Evolutionary conservation across 2,797 vertebrate species (phyloP).

Genomic region (Pipistrellus pipistrellus): DNA sequence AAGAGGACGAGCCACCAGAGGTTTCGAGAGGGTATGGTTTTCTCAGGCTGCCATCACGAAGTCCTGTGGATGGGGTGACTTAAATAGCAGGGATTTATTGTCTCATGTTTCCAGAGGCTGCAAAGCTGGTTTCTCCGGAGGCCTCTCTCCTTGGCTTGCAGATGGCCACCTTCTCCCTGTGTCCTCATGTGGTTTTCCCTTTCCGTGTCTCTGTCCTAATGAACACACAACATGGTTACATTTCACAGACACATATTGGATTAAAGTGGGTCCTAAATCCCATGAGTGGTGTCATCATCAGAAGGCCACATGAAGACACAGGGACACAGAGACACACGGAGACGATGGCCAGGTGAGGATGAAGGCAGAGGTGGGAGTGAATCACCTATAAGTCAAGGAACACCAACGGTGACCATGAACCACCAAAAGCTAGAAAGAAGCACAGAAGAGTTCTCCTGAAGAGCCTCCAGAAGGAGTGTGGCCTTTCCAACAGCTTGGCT

Average conservation of each 20-base stretch:
- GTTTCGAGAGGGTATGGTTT: background rate
- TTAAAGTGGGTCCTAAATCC: background rate
- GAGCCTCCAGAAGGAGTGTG: background rate
- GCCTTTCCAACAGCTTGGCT: background rate
- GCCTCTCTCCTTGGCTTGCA: background rate
- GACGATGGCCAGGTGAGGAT: background rate
- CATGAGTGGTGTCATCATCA: background rate
- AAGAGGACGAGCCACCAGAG: rapidly evolving
- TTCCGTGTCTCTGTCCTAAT: background rate
- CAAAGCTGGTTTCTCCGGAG: background rate
- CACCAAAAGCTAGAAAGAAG: background rate
- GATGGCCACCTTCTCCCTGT: background rate
- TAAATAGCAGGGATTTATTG: background rate
- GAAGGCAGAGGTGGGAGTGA: background rate
- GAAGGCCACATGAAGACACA: background rate
- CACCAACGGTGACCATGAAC: rapidly evolving
- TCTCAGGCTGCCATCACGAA: background rate
- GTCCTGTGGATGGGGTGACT: background rate
- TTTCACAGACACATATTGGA: background rate
- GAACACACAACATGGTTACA: too few species aligned
- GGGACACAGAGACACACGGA: background rate
- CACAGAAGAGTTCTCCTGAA: rapidly evolving
- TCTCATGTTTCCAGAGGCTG: background rate
- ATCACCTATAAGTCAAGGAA: background rate
- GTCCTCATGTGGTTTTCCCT: background rate